Percentiles rank a stretch among this genome's conserved stretches.
These are phyloP conservation scores for Phaetusa simplex DNA, from an alignment of 2,113 vertebrate species.

Conservation along the genomic window DNA sequence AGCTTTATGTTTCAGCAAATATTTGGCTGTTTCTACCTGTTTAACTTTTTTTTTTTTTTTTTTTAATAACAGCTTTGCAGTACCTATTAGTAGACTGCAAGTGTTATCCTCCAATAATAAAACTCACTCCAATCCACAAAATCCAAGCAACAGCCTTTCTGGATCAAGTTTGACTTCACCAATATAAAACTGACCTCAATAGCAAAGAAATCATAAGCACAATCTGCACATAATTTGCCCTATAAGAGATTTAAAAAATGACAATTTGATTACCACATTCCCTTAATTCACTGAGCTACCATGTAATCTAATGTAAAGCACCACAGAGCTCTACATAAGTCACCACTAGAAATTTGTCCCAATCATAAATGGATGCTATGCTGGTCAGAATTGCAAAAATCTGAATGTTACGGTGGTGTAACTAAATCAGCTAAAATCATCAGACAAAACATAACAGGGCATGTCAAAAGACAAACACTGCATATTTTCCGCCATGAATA, in stretches of 20 bases:
- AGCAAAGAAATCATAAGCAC: not conserved
- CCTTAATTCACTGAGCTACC: not conserved
- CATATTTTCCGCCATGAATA: not conserved
- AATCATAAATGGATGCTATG: not conserved
- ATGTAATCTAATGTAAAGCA: not conserved
- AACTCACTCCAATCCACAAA: not conserved
- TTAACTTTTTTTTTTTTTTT: not conserved
- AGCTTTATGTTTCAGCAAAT: not conserved
- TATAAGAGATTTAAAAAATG: not conserved
- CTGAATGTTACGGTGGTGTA: not conserved
- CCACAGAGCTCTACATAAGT: not conserved
- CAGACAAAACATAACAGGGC: not conserved
- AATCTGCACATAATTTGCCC: not conserved
- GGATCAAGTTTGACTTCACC: not conserved
- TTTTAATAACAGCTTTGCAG: not conserved
- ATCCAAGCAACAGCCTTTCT: not conserved
- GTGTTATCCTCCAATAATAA: not conserved
- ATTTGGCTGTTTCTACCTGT: not conserved
- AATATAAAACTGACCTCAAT: not conserved
- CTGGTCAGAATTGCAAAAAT: not conserved
- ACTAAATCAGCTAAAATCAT: not conserved
- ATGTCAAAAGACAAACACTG: not conserved
- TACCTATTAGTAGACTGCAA: not conserved
- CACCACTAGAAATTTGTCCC: not conserved
- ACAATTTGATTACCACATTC: accelerated